These are phyloP conservation scores for Cephus pulcher DNA, from an alignment of 2,888 invertebrate species.

Conservation along the genomic window DNA sequence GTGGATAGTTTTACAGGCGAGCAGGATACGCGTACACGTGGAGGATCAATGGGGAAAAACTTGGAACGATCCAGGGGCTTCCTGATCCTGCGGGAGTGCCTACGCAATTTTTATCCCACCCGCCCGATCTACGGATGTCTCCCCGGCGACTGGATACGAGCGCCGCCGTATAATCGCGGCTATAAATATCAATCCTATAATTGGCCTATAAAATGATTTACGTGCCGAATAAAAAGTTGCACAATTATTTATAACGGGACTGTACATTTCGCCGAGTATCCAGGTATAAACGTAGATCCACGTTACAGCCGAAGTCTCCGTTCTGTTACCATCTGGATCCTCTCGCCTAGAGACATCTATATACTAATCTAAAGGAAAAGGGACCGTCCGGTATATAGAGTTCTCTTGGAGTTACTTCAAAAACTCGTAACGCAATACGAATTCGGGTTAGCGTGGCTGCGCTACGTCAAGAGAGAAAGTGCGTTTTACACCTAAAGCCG, in stretches of 20 bases:
- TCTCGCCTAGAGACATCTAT: neutral
- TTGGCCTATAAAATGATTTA: slow-evolving; percentile 59
- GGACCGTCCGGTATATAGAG: neutral
- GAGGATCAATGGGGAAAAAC: neutral
- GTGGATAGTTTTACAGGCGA: neutral
- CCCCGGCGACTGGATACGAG: slow-evolving; percentile 27
- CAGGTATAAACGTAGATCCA: neutral
- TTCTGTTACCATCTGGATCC: neutral
- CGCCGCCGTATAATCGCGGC: slow-evolving; percentile 18
- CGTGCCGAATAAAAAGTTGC: slow-evolving; percentile 50
- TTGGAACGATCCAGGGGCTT: neutral
- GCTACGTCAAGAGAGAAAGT: neutral
- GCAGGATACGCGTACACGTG: neutral
- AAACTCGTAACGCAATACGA: neutral
- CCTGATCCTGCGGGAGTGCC: neutral
- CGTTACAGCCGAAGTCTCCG: neutral
- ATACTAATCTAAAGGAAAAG: neutral
- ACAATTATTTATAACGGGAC: slow-evolving; percentile 44
- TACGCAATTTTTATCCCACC: slow-evolving; percentile 10
- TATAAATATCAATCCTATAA: slow-evolving; percentile 62
- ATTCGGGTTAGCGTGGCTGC: neutral
- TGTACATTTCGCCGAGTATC: neutral
- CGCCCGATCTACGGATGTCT: slow-evolving; percentile 22
- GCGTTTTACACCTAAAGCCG: neutral
- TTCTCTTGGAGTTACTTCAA: neutral